These are phyloP conservation scores for Clusia tigrina DNA, from an alignment of 2,888 invertebrate species.

Conservation along the genomic window DNA sequence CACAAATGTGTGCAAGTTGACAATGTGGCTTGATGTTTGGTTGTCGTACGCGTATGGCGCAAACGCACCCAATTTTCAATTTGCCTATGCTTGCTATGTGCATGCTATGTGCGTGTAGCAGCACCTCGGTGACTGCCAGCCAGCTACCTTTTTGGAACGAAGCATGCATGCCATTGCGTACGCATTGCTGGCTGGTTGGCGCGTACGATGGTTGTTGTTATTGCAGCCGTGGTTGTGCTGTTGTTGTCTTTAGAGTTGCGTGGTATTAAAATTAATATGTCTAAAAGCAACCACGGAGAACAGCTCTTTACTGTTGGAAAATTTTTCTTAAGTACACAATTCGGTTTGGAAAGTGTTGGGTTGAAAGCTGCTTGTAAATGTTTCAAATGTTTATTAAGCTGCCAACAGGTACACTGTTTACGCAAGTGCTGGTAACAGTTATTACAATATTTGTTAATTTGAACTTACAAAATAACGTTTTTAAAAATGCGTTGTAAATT, in stretches of 20 bases:
- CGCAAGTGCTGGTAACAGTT: background rate
- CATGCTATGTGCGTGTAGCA: conserved; percentile 1
- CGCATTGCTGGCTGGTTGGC: background rate
- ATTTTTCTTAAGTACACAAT: background rate
- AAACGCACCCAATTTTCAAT: conserved; percentile 3
- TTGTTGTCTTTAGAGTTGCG: conserved; percentile 14
- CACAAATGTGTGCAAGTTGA: background rate
- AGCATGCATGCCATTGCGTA: conserved; percentile 15
- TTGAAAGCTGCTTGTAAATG: background rate
- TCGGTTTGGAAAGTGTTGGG: background rate
- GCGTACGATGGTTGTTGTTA: conserved; percentile 2
- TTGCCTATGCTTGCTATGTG: background rate
- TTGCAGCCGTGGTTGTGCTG: conserved; percentile 24
- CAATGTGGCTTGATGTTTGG: background rate
- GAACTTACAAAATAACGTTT: too few species aligned
- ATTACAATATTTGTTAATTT: background rate
- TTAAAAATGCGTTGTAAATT: too few species aligned
- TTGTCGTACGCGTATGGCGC: background rate
- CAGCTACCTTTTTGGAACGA: conserved; percentile 9
- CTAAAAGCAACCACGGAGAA: background rate
- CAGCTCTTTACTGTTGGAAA: background rate
- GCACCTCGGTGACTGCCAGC: background rate
- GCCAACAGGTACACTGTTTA: background rate
- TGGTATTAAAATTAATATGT: background rate
- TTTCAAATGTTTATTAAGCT: background rate